Conservation (phyloP, 1,140 invertebrate genomes). For the Tigriopus japonicus region DNA sequence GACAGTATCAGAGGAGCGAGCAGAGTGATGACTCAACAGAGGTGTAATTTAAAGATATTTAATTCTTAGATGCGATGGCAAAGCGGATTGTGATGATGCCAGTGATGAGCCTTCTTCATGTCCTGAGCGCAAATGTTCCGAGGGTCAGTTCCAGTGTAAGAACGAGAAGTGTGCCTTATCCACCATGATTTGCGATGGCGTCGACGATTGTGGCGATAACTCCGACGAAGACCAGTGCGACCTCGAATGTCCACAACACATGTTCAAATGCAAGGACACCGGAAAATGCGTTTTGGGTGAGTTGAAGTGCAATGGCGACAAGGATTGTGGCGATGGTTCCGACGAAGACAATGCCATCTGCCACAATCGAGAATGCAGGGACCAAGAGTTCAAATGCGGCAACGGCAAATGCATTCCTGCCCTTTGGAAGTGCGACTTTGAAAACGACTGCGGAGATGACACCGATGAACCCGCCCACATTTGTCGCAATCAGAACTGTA, state of each 20-base stretch:
- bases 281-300: constrained; percentile 79
- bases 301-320: constrained; percentile 88
- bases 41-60: too few species aligned
- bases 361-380: constrained; percentile 53
- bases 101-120: constrained; percentile 74
- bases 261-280: constrained; percentile 76
- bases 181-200: constrained; percentile 77
- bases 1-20: too few species aligned
- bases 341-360: constrained; percentile 78
- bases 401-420: constrained; percentile 90
- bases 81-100: constrained; percentile 71
- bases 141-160: constrained; percentile 80
- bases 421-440: constrained; percentile 86
- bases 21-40: too few species aligned
- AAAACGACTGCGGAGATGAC: constrained; percentile 81
- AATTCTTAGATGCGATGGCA: constrained; percentile 49
- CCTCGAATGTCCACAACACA: constrained; percentile 65
- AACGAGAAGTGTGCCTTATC: constrained; percentile 81
- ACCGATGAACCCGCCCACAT: constrained; percentile 81
- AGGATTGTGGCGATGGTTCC: constrained; percentile 80
- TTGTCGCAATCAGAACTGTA: constrained; percentile 74
- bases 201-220: constrained; percentile 49
- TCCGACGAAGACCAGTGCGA: constrained; percentile 61
- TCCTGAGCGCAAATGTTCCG: constrained; percentile 48
- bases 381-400: constrained; percentile 64